Conservation (phyloP, 1,140 invertebrate genomes). For the Euglossa dilemma region DNA sequence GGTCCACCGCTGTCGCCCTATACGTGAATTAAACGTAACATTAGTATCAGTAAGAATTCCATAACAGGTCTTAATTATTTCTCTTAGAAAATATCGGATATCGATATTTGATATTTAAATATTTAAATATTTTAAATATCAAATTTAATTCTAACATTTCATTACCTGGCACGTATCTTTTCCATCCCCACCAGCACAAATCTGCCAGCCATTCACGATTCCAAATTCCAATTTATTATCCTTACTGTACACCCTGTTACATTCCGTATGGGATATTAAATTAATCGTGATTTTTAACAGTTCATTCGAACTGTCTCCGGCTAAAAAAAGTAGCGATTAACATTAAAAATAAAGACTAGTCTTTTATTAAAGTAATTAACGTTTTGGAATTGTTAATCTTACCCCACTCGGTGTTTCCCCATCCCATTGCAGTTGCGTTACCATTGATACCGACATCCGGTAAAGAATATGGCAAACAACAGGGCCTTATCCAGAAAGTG, state of each 20-base stretch:
- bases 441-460: conserved; percentile 37
- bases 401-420: conserved; percentile 80
- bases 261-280: conserved; percentile 80
- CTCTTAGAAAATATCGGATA: too few relatives aligned
- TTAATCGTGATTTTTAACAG: conserved; percentile 82
- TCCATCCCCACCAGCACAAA: conserved; percentile 88
- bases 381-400: neutral
- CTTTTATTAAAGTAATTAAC: neutral
- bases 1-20: conserved; percentile 83
- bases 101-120: too few relatives aligned
- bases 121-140: too few relatives aligned
- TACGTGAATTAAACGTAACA: conserved; percentile 28
- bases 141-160: too few relatives aligned
- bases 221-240: conserved; percentile 79
- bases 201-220: conserved; percentile 80
- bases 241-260: conserved; percentile 70
- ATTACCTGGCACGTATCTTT: conserved; percentile 88
- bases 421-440: conserved; percentile 80
- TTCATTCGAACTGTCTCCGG: conserved; percentile 74
- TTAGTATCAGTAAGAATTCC: too few relatives aligned
- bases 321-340: conserved; percentile 57
- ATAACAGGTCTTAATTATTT: too few relatives aligned
- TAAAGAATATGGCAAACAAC: conserved; percentile 78
- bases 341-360: too few relatives aligned
- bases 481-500: conserved; percentile 80